Evolutionary conservation across 2,797 vertebrate species (phyloP).

Genomic region (Cygnus olor): DNA sequence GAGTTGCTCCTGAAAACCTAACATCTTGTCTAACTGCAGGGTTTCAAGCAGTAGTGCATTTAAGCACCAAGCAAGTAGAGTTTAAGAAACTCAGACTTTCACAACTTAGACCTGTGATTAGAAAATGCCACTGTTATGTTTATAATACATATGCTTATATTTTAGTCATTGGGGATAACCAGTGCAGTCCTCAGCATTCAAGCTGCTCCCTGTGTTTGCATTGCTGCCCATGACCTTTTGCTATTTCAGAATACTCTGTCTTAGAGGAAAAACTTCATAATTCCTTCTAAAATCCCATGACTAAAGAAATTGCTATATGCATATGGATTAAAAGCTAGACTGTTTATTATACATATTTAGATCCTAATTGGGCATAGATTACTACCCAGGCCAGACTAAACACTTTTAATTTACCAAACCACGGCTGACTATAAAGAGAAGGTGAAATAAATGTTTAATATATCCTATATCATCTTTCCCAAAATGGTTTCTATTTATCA

Average conservation of each 20-base stretch:
- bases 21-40: background rate
- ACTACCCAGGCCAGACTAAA: slow-evolving; percentile 41
- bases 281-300: background rate
- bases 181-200: background rate
- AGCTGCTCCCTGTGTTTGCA: background rate
- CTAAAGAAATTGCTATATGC: background rate
- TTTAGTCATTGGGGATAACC: background rate
- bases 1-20: background rate
- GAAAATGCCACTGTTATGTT: background rate
- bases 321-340: slow-evolving; percentile 14
- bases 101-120: background rate
- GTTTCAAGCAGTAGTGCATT: background rate
- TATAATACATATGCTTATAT: background rate
- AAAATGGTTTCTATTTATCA: slow-evolving; percentile 59
- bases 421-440: background rate
- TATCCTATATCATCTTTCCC: slow-evolving; percentile 54
- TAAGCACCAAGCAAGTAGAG: background rate
- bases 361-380: slow-evolving; percentile 36
- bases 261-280: background rate
- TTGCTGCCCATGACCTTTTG: background rate
- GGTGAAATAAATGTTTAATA: slow-evolving; percentile 62
- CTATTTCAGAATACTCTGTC: background rate
- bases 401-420: slow-evolving; percentile 44
- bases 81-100: background rate
- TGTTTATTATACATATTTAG: slow-evolving; percentile 39